Base-by-base conservation (phyloP, 2,113 vertebrate genomes). In the Hystrix brachyura region DNA sequence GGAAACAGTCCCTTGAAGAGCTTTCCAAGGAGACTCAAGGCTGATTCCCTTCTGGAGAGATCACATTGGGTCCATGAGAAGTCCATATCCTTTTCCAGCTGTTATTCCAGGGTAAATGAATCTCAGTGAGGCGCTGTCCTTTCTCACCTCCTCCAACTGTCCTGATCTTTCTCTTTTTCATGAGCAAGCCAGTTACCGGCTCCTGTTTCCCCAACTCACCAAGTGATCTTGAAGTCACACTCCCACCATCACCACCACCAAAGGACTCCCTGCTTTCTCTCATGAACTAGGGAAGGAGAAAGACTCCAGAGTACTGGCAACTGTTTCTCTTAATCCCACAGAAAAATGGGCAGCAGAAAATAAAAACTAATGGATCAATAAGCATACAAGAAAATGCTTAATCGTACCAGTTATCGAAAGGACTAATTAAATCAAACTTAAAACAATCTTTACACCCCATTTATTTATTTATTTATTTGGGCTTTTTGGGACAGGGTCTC, bases 401-500 rank as follows among this genome's bases (percentile, higher is more conserved):
- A 53, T 15, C 67, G 13, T 32, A 21, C 32, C 34, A 57, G 32
- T 55, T 71, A 92, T 48, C 55, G 53, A 51, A 76, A 64, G 25
- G 25, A 65, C 21, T 85, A 89, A 64, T 69, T 62, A 84, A 92
- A 59, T 55, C 57, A 94, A 92, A 64, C 13, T 29, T 87, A 64
- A 48, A 48, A 62, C 19, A 65, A 1, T 65, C 38, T 65, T 89
- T 89, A 25, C 17, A 15, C 43, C 51, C 46, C 72, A 51, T 38
- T 38, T 38, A 38, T 38, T 38, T 38, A 38, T 38, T 38, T 38
- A 38, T 38, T 38, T 38, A 38, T 38, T 38, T 38, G 38, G 38
- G 38, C 38, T 38, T 38, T 38, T 38, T 38, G 38, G 38, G 38
- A 38, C 38, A 38, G 38, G 38, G 38, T 38, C 38, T 38, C 38